These are phyloP conservation scores for Chaitophorus viminalis DNA, from an alignment of 2,888 invertebrate species.

Conservation along the genomic window DNA sequence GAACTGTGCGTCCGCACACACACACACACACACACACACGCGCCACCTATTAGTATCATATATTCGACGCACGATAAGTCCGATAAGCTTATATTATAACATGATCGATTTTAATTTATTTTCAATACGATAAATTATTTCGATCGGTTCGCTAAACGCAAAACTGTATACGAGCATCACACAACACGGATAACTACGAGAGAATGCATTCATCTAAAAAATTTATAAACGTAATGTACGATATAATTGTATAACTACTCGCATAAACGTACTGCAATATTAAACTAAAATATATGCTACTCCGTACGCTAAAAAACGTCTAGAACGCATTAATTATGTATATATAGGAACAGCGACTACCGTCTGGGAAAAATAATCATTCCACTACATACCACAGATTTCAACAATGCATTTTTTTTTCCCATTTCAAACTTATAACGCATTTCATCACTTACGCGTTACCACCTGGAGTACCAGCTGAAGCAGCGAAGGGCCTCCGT, in stretches of 20 bases:
- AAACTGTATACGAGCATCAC: too few species aligned
- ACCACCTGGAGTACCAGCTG: conserved; percentile 40
- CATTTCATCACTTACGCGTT: conserved; percentile 46
- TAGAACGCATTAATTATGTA: neutral
- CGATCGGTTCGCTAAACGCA: too few species aligned
- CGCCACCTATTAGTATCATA: neutral
- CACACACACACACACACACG: neutral
- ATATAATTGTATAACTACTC: neutral
- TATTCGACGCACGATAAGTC: neutral
- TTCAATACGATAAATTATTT: too few species aligned
- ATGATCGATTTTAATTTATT: too few species aligned
- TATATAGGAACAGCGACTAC: neutral
- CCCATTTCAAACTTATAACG: neutral
- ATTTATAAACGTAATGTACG: neutral
- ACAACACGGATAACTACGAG: neutral
- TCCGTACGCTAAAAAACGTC: neutral
- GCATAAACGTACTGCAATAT: too few species aligned
- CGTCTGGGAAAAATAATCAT: neutral
- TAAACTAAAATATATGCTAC: neutral
- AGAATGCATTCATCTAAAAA: neutral
- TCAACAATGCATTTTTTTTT: neutral
- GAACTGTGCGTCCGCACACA: conserved; percentile 26
- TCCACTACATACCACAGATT: too few species aligned
- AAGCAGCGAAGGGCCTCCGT: conserved; percentile 47
- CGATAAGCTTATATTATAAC: too few species aligned